phyloP scores from a whole-genome alignment of 2,797 vertebrate genomes.

The Pangasius larnaudii region DNA sequence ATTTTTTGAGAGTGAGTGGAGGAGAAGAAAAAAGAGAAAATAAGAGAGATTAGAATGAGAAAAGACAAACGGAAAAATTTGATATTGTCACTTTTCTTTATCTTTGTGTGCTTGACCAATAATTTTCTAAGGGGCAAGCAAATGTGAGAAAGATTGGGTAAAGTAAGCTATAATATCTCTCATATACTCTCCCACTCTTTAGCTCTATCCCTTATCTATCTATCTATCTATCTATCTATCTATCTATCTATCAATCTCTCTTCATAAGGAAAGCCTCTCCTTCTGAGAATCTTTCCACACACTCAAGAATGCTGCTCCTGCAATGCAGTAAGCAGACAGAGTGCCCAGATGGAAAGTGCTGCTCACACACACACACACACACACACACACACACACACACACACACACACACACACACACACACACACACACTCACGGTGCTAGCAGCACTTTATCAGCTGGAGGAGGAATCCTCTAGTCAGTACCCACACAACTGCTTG shows the following conservation, averaged over 20 bases:
- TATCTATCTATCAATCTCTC: conserved; percentile 37
- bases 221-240: conserved; percentile 32
- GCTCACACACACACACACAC: conserved; percentile 28
- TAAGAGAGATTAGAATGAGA: conserved; percentile 39
- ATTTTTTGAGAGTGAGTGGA: background rate
- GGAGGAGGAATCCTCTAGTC: conserved; percentile 16
- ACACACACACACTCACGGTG: background rate
- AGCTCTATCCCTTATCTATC: conserved; percentile 26
- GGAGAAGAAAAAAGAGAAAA: background rate
- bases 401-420: conserved; percentile 28
- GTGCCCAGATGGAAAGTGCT: conserved; percentile 43
- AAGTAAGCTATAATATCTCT: conserved; percentile 52
- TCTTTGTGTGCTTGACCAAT: conserved; percentile 41
- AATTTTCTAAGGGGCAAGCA: conserved; percentile 44
- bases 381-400: conserved; percentile 12
- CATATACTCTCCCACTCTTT: conserved; percentile 15
- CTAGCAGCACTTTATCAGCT: background rate
- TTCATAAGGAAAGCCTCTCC: conserved; percentile 14
- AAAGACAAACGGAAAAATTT: conserved; percentile 49
- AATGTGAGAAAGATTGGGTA: conserved; percentile 55
- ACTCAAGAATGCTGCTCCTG: conserved; percentile 65
- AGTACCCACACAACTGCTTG: conserved; percentile 2
- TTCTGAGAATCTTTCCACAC: conserved; percentile 28
- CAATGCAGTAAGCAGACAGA: conserved; percentile 74
- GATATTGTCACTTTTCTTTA: conserved; percentile 53